These are phyloP conservation scores for Drosophila koepferae DNA, from an alignment of 2,888 invertebrate genomes.

Conservation along the genomic window DNA sequence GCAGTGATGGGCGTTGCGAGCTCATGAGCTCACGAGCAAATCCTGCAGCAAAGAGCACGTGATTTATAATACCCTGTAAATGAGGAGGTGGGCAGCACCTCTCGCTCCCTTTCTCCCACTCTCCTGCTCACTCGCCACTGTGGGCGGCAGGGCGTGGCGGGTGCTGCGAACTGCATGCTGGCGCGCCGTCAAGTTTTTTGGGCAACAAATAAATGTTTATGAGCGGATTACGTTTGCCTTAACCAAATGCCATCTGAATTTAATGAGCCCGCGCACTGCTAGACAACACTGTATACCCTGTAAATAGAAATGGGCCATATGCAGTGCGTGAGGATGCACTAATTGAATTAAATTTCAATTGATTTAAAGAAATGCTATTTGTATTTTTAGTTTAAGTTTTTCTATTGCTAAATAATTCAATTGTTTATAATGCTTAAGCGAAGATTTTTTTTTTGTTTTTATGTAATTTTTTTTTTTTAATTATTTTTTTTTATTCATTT, in stretches of 20 bases:
- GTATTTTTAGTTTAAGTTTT: too few species aligned
- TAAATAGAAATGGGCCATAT: neutral
- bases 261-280: constrained; percentile 65
- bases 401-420: too few species aligned
- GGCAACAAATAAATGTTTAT: constrained; percentile 74
- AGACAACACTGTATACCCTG: constrained; percentile 13
- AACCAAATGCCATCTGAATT: constrained; percentile 73
- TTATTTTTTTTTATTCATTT: too few species aligned
- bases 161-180: neutral
- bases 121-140: neutral
- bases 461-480: too few species aligned
- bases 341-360: too few species aligned
- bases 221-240: constrained; percentile 79
- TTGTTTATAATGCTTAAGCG: too few species aligned
- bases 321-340: neutral
- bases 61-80: constrained; percentile 37
- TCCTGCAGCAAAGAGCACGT: constrained; percentile 42
- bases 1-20: neutral
- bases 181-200: constrained; percentile 7
- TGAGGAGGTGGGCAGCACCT: constrained; percentile 3
- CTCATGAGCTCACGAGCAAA: constrained; percentile 23
- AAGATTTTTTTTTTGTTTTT: too few species aligned
- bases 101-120: neutral
- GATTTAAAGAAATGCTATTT: too few species aligned
- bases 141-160: neutral